phyloP scores from a whole-genome alignment of 2,113 vertebrate genomes.

The Tringa solitaria region DNA sequence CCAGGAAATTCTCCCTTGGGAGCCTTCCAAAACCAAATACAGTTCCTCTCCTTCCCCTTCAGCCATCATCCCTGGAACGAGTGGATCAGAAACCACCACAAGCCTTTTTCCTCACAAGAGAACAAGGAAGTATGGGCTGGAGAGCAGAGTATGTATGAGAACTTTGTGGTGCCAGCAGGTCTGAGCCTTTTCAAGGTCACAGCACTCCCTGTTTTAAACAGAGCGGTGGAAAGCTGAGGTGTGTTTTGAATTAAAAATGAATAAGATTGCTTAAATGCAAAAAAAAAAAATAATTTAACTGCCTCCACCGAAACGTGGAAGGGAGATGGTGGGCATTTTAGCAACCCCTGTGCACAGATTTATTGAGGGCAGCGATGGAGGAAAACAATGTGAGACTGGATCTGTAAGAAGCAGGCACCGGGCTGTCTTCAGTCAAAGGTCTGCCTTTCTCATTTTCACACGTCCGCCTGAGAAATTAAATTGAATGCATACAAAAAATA shows the following conservation, averaged over 20 bases:
- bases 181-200: conserved; percentile 13
- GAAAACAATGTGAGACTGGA: background rate
- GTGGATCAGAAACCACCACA: background rate
- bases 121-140: rapidly evolving
- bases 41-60: background rate
- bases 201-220: background rate
- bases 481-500: background rate
- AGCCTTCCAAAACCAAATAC: background rate
- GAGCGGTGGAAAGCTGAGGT: background rate
- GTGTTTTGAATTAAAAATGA: conserved; percentile 49
- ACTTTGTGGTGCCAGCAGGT: background rate
- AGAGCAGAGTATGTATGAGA: background rate
- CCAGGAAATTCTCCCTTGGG: background rate
- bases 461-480: conserved; percentile 48
- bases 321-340: background rate
- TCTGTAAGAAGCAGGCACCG: background rate
- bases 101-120: background rate
- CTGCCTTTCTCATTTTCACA: conserved; percentile 50
- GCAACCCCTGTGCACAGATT: background rate
- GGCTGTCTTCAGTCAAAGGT: conserved; percentile 40
- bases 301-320: background rate
- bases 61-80: background rate
- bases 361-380: background rate
- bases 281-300: background rate
- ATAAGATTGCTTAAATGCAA: background rate